These are phyloP conservation scores for Loriculus beryllinus DNA, from an alignment of 2,797 vertebrate genomes.

Conservation along the genomic window DNA sequence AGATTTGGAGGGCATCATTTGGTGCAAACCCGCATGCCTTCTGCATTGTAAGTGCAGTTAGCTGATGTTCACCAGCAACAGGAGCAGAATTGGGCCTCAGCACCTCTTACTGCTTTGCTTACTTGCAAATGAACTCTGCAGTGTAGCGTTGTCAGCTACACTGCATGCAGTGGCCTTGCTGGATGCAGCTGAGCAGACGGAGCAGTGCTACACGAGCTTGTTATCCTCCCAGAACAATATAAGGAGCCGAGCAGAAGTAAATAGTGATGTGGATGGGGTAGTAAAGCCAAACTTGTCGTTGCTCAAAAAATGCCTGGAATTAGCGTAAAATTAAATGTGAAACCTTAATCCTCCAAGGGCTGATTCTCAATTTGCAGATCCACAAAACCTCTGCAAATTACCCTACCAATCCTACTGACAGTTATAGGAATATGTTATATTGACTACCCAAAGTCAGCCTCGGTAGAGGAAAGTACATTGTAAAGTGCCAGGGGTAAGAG, in stretches of 20 bases:
- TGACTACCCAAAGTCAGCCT: constrained; percentile 34
- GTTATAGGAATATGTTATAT: constrained; percentile 55
- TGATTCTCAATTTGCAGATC: constrained; percentile 60
- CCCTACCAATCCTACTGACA: constrained; percentile 51
- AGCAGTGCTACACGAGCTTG: not conserved
- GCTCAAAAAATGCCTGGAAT: constrained; percentile 49
- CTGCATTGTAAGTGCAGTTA: not conserved
- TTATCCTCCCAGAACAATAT: constrained; percentile 22
- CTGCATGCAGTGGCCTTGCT: not conserved
- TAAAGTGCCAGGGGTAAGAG: not conserved
- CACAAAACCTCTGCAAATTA: constrained; percentile 60
- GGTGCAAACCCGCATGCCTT: accelerated
- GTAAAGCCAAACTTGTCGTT: constrained; percentile 51
- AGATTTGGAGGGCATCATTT: not conserved
- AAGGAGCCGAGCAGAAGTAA: constrained; percentile 37
- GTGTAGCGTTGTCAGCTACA: not conserved
- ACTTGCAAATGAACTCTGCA: not conserved
- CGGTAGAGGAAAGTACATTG: not conserved
- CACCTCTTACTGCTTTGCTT: not conserved
- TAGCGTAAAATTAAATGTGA: constrained; percentile 66
- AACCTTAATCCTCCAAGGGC: constrained; percentile 54
- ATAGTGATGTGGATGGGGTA: constrained; percentile 16
- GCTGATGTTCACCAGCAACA: accelerated
- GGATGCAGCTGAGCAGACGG: not conserved
- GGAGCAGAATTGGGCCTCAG: not conserved